A percentile compares a stretch with the other conserved stretches of the same genome.
Conservation (phyloP, 2,888 invertebrate genomes). For the Cantharis lateralis region DNA sequence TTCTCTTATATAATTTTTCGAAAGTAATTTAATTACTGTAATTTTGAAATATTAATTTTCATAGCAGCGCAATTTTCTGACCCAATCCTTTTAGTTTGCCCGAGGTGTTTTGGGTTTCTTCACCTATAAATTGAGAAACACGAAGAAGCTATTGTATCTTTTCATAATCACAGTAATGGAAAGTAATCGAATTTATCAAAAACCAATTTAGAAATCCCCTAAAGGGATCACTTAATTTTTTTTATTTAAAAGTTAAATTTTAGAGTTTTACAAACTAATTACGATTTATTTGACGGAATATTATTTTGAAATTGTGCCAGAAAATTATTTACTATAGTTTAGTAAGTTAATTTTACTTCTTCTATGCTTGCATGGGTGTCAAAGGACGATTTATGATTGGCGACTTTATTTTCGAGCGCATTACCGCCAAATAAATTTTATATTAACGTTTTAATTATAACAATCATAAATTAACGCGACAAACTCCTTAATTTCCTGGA, state of each 20-base stretch:
- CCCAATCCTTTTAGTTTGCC: not conserved
- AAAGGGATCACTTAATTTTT: not conserved
- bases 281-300: not conserved
- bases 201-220: not conserved
- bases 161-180: not conserved
- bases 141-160: not conserved
- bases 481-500: not conserved
- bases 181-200: not conserved
- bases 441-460: constrained; percentile 7
- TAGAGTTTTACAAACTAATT: not conserved
- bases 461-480: not conserved
- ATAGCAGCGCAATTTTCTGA: not conserved
- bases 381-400: constrained; percentile 8
- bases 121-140: not conserved
- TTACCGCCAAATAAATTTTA: constrained; percentile 8
- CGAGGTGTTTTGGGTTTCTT: not conserved
- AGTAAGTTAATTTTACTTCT: constrained; percentile 10
- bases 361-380: constrained; percentile 13
- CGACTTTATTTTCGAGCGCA: constrained; percentile 8
- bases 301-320: constrained; percentile 14
- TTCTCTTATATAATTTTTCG: not conserved
- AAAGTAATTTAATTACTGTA: not conserved
- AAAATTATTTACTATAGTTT: constrained; percentile 8
- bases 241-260: not conserved
- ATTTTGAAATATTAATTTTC: not conserved